These are phyloP conservation scores for Caranx melampygus DNA, from an alignment of 2,113 vertebrate genomes.

Conservation along the genomic window DNA sequence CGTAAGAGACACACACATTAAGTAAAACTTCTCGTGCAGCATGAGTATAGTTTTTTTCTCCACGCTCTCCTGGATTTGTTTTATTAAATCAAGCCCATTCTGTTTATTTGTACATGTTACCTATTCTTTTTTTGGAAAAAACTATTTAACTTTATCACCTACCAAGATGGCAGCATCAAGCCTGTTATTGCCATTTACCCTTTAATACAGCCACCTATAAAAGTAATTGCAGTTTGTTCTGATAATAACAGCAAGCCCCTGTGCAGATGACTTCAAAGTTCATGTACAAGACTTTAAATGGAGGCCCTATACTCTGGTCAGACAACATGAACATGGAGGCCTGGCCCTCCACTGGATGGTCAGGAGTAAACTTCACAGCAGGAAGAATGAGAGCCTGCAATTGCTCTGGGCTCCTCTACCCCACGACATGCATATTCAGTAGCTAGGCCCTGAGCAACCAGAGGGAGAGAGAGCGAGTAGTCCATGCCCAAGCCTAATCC, in stretches of 20 bases:
- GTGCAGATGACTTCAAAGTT: slow-evolving; percentile 58
- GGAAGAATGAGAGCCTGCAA: slow-evolving; percentile 60
- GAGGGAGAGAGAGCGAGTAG: slow-evolving; percentile 34
- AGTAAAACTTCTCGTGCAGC: not conserved
- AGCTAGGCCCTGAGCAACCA: slow-evolving; percentile 49
- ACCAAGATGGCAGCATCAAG: slow-evolving; percentile 47
- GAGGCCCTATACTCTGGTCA: slow-evolving; percentile 50
- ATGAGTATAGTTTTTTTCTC: not conserved
- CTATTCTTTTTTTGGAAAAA: slow-evolving; percentile 5
- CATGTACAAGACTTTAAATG: slow-evolving; percentile 62
- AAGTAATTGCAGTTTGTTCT: slow-evolving; percentile 63
- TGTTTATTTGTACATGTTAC: slow-evolving; percentile 20
- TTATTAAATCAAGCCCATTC: slow-evolving; percentile 4
- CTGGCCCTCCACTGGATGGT: slow-evolving; percentile 55
- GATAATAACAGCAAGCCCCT: slow-evolving; percentile 44
- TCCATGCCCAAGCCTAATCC: slow-evolving; percentile 66
- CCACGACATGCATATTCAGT: slow-evolving; percentile 77
- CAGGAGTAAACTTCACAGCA: slow-evolving; percentile 67
- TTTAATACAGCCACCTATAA: slow-evolving; percentile 61
- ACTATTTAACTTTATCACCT: slow-evolving; percentile 51
- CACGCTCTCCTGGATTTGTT: not conserved
- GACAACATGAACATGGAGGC: slow-evolving; percentile 48
- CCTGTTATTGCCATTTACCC: slow-evolving; percentile 61
- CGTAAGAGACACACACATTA: slow-evolving; percentile 60
- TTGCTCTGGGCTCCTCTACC: slow-evolving; percentile 69